Conservation (phyloP, 2,888 invertebrate genomes). For the Augiades crinisus region DNA sequence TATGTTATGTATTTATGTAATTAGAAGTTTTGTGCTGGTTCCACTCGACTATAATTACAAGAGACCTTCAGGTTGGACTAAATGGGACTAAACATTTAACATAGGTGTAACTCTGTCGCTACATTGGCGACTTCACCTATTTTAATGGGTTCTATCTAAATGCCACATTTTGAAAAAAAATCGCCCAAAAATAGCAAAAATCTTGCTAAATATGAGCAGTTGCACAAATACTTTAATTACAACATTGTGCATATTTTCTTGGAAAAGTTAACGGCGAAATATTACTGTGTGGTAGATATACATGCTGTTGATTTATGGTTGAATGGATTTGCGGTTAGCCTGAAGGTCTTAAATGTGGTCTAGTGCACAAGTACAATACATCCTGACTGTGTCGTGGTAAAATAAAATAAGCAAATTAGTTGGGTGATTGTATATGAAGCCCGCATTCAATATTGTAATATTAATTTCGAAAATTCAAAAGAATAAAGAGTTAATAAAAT, state of each 20-base stretch:
- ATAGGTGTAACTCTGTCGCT: background rate
- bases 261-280: background rate
- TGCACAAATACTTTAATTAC: too few relatives aligned
- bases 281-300: background rate
- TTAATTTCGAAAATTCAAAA: constrained; percentile 80
- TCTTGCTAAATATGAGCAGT: too few relatives aligned
- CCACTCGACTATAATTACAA: constrained; percentile 45
- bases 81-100: background rate
- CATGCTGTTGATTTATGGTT: constrained; percentile 24
- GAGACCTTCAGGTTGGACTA: constrained; percentile 28
- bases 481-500: constrained; percentile 81
- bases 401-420: constrained; percentile 77
- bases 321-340: constrained; percentile 19
- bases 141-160: background rate
- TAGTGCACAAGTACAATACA: constrained; percentile 51
- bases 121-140: background rate
- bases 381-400: constrained; percentile 78
- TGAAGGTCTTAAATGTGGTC: constrained; percentile 23
- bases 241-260: background rate
- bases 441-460: constrained; percentile 81
- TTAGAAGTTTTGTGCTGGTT: constrained; percentile 56
- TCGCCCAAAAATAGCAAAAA: too few relatives aligned
- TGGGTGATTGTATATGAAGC: constrained; percentile 79
- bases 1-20: constrained; percentile 76
- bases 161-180: too few relatives aligned